phyloP scores from a whole-genome alignment of 2,113 vertebrate species.

The Anser brachyrhynchus region DNA sequence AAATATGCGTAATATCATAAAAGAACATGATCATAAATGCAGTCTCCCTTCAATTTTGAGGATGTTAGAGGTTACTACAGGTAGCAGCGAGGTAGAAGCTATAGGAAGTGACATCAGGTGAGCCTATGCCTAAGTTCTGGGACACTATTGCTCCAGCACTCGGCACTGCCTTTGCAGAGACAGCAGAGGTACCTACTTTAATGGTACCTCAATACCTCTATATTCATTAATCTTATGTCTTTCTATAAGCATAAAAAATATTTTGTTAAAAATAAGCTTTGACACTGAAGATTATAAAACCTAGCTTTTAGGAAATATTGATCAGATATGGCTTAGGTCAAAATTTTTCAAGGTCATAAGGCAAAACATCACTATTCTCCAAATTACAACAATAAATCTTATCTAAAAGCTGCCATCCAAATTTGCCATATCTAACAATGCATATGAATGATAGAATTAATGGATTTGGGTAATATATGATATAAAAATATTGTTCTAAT shows the following conservation, averaged over 20 bases:
- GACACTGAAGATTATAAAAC: neutral
- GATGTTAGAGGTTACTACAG: neutral
- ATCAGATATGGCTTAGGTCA: neutral
- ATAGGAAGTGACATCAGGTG: fast-evolving
- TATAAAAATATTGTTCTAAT: neutral
- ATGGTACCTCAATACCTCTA: neutral
- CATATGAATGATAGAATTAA: neutral
- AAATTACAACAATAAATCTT: neutral
- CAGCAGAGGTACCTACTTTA: fast-evolving
- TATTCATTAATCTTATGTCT: neutral
- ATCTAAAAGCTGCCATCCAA: neutral
- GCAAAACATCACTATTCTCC: neutral
- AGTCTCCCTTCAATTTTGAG: neutral
- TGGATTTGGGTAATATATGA: neutral
- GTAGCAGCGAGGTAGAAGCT: neutral
- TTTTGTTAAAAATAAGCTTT: neutral
- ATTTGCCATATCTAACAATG: neutral
- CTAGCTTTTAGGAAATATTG: neutral
- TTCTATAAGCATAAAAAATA: neutral
- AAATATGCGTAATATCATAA: neutral
- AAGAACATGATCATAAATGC: neutral
- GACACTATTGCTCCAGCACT: neutral
- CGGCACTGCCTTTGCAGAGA: fast-evolving
- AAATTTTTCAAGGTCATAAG: neutral
- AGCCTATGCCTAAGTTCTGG: neutral